Evolutionary conservation across 1,140 invertebrate genomes (phyloP), one percentile per base, ranked within the genome.

Genomic region (Ericerus pela): DNA sequence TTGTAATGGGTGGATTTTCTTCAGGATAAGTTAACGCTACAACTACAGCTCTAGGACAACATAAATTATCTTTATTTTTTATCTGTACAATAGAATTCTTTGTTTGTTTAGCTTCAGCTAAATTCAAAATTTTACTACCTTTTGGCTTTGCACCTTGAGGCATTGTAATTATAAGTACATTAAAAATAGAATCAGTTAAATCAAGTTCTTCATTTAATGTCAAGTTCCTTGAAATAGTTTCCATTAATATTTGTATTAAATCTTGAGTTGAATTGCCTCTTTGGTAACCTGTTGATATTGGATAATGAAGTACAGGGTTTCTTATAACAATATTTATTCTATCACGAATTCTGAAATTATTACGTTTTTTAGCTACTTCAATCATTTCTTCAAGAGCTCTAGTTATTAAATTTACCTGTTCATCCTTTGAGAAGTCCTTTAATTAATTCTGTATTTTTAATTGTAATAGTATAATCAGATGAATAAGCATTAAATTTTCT

Each of bases 91-190:
- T 51, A 11, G 47, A 51, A 26, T 12, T 12, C 26, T 51, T 51
- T 12, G 47, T 51, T 51, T 51, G 47, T 51, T 51, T 51, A 51
- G 47, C 47, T 51, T 51, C 18, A 51, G 47, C 47, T 51, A 51
- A 51, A 51, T 51, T 51, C 47, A 51, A 26, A 26, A 51, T 51
- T 51, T 51, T 51, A 20, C 26, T 26, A 20, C 47, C 47, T 51
- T 22, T 51, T 33, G 30, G 30, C n/a, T 33, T 33, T 20, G 18
- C 47, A 22, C 47, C 22, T 51, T 51, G 47, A 26, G 47, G 47
- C 47, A 51, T 24, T 20, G 18, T 26, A 51, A 51, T 26, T 26
- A 51, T 26, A 18, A 22, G 18, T 51, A 51, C 24, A 51, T 51
- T 18, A 24, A 51, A 51, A 51, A n/a, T 18, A 26, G 47, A 51